A percentile compares a stretch with the other conserved stretches of the same genome.
These are phyloP conservation scores for Drosophila seguyi DNA, from an alignment of 1,140 invertebrate species.

Conservation along the genomic window DNA sequence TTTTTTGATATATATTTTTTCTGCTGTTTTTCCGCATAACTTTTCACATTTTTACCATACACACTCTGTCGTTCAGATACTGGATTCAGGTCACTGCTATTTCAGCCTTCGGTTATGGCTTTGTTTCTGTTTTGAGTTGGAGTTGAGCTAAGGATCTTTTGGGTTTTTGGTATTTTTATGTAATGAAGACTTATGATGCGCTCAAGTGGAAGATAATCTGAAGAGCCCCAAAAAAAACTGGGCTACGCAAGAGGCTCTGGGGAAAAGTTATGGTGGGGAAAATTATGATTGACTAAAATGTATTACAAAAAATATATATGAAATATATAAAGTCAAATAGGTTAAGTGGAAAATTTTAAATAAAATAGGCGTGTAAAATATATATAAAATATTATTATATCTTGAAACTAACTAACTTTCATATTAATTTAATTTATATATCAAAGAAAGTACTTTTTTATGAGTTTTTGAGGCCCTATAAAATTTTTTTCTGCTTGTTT, in stretches of 20 bases:
- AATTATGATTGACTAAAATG: not conserved
- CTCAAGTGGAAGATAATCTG: conserved; percentile 14
- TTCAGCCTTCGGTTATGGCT: not conserved
- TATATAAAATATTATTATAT: not conserved
- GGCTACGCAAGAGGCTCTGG: not conserved
- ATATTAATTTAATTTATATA: not conserved
- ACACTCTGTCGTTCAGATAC: not conserved
- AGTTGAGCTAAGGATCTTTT: not conserved
- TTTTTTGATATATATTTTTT: not conserved
- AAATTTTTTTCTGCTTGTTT: too few species aligned
- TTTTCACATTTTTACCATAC: conserved; percentile 23
- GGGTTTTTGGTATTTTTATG: not conserved
- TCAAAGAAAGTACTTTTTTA: not conserved
- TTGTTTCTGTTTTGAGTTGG: conserved; percentile 31
- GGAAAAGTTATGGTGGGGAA: not conserved
- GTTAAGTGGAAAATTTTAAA: not conserved
- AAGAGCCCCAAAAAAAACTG: not conserved
- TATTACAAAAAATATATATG: not conserved
- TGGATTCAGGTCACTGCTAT: conserved; percentile 2
- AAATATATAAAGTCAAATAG: not conserved
- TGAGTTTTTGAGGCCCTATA: too few species aligned
- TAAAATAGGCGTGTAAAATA: not conserved
- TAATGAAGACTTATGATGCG: conserved; percentile 19
- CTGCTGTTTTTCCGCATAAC: conserved; percentile 6
- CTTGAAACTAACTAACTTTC: not conserved